Conservation (phyloP, 2,888 invertebrate species). For the Drosophila fungiperda region DNA sequence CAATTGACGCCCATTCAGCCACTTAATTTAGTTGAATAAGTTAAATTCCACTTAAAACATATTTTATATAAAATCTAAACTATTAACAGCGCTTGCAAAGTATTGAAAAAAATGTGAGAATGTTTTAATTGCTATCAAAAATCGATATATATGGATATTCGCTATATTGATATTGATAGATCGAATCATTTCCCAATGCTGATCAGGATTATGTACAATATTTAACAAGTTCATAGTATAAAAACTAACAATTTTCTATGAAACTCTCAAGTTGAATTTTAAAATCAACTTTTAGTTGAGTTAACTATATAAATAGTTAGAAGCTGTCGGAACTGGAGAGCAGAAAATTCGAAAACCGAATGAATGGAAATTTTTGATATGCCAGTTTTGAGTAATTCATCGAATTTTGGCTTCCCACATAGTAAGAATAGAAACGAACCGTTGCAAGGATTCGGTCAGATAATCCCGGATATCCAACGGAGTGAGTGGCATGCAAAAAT, state of each 20-base stretch:
- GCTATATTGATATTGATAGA: background rate
- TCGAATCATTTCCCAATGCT: background rate
- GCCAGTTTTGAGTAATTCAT: constrained; percentile 16
- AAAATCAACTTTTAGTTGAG: background rate
- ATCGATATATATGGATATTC: too few species aligned
- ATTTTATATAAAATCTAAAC: too few species aligned
- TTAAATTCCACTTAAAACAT: too few species aligned
- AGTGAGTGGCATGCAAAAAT: constrained; percentile 51
- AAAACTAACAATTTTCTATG: background rate
- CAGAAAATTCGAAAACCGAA: constrained; percentile 5
- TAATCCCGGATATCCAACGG: constrained; percentile 20
- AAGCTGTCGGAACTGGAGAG: background rate
- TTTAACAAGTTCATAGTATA: background rate
- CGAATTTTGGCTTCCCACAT: constrained; percentile 6
- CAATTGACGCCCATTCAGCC: too few species aligned
- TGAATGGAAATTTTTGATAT: background rate
- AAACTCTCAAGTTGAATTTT: background rate
- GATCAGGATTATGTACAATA: background rate
- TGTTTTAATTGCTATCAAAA: too few species aligned
- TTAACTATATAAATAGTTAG: background rate
- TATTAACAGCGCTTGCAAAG: too few species aligned
- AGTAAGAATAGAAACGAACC: background rate
- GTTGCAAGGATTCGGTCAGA: constrained; percentile 9
- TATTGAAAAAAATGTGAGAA: too few species aligned
- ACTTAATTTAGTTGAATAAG: too few species aligned